phyloP scores from a whole-genome alignment of 2,888 invertebrate genomes.

The Napeogenes sylphis region DNA sequence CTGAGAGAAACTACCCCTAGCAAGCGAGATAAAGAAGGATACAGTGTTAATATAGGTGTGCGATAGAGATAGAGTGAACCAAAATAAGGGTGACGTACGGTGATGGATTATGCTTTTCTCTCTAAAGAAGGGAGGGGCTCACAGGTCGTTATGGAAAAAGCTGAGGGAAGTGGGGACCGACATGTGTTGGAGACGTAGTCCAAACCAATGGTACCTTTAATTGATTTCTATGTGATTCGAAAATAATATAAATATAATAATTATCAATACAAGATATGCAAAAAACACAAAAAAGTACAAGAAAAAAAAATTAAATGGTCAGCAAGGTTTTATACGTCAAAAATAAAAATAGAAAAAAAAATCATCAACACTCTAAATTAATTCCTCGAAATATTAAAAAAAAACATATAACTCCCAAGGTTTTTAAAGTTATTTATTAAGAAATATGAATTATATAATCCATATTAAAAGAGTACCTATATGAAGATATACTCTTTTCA shows the following conservation, averaged over 20 bases:
- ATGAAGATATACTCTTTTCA: too few relatives aligned
- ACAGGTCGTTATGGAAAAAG: slow-evolving; percentile 79
- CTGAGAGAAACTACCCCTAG: slow-evolving; percentile 79
- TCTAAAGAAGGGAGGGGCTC: slow-evolving; percentile 79
- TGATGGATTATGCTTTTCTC: slow-evolving; percentile 81
- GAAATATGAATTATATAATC: too few relatives aligned
- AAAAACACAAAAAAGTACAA: too few relatives aligned
- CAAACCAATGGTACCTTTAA: slow-evolving; percentile 74
- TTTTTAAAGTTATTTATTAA: too few relatives aligned
- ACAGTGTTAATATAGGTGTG: slow-evolving; percentile 51
- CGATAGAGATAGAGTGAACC: slow-evolving; percentile 67
- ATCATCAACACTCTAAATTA: too few relatives aligned
- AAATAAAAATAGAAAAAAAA: too few relatives aligned
- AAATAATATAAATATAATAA: slow-evolving; percentile 30
- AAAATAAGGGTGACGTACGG: slow-evolving; percentile 80
- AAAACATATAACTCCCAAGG: too few relatives aligned
- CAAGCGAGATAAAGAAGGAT: slow-evolving; percentile 62
- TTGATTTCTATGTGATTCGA: slow-evolving; percentile 67
- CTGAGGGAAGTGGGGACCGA: slow-evolving; percentile 78
- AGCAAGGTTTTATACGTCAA: too few relatives aligned
- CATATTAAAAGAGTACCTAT: too few relatives aligned
- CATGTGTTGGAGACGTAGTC: slow-evolving; percentile 79
- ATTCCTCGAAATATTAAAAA: too few relatives aligned
- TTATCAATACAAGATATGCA: slow-evolving; percentile 3
- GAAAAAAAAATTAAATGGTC: too few relatives aligned